A percentile compares a stretch with the other conserved stretches of the same genome.
phyloP scores from a whole-genome alignment of 2,113 vertebrate genomes.

The Onychostruthus taczanowskii region DNA sequence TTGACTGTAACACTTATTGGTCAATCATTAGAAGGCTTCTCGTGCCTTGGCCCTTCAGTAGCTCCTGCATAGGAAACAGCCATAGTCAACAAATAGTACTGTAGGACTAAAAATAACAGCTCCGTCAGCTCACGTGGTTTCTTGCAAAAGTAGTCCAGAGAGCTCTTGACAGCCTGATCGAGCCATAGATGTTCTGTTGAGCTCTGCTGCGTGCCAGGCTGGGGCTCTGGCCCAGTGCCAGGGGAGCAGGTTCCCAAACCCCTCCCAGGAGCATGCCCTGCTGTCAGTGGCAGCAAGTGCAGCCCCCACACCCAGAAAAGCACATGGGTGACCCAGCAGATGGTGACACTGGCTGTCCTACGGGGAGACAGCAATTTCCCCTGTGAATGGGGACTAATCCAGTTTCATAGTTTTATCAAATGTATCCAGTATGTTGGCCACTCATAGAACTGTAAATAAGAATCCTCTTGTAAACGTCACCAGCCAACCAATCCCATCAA shows the following conservation, averaged over 20 bases:
- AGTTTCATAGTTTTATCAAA: background rate
- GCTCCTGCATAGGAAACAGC: background rate
- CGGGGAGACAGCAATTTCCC: background rate
- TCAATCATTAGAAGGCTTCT: background rate
- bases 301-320: background rate
- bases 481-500: background rate
- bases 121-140: background rate
- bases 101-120: constrained; percentile 51
- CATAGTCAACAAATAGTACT: background rate
- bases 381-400: background rate
- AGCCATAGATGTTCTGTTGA: background rate
- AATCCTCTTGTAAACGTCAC: background rate
- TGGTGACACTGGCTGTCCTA: background rate
- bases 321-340: background rate
- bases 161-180: background rate
- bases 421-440: background rate
- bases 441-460: background rate
- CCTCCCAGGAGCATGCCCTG: background rate
- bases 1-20: constrained; percentile 8
- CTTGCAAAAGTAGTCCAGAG: background rate
- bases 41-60: background rate
- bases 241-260: background rate
- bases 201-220: background rate
- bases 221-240: background rate
- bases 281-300: background rate